Evolutionary conservation across 2,888 invertebrate species (phyloP), one percentile per base, ranked within the genome.

Genomic region (Cosmia trapezina): DNA sequence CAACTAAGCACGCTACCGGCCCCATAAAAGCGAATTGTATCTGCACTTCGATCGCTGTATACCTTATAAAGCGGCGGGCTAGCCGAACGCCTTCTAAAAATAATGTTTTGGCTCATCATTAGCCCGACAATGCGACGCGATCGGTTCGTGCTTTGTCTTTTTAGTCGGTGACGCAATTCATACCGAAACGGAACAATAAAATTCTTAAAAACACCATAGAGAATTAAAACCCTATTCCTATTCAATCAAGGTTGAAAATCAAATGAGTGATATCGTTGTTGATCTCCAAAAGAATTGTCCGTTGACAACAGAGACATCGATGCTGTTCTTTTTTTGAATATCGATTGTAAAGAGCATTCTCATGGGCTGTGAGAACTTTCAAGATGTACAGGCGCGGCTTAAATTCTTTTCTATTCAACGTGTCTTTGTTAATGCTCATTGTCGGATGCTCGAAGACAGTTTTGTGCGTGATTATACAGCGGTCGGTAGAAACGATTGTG

Each of bases 301-400:
- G 95, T 95, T 96, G 96, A 96, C 96, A 96, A 96, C 95, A 94
- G 95, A 96, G 95, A 96, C 95, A 95, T 96, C 92, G 94, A 92
- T 91, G 93, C 91, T 93, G 93, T 94, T 94, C 93, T 94, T 96
- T 96, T 92, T 96, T 96, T 94, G 91, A 94, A 95, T 95, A 95
- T 96, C 95, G 96, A 95, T 95, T 95, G 94, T 95, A 94, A 95
- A 95, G 93, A 95, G 93, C 94, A 93, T 94, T 95, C 95, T 95
- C 95, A 95, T 95, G 94, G 92, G 92, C 92, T 93, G 95, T 96
- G 96, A 95, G 96, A 96, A 95, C 93, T 93, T 93, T 93, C 92
- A 89, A 91, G 89, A 80, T 78, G 92, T 91, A 93, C 93, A 91
- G 91, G 90, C 93, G 91, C 89, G 88, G 90, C 93, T 92, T 91